phyloP scores from a whole-genome alignment of 2,888 invertebrate species.

The Aquatica leii region DNA sequence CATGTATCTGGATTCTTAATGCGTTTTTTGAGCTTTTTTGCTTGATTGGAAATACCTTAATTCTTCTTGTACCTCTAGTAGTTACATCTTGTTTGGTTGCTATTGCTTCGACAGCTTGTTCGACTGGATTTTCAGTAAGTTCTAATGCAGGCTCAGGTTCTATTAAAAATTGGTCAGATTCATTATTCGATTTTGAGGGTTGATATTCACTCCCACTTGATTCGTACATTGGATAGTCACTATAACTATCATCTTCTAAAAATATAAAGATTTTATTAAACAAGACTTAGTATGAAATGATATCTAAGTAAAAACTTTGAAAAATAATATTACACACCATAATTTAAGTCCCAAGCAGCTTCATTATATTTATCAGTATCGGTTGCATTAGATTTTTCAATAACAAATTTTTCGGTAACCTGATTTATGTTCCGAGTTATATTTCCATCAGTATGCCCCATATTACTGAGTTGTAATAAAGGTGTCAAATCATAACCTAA shows the following conservation, averaged over 20 bases:
- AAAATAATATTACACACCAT: conserved; percentile 1
- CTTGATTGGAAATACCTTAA: conserved; percentile 3
- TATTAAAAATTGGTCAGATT: too few species aligned
- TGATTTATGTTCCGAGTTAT: not conserved
- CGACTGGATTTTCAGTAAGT: not conserved
- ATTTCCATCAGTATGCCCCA: not conserved
- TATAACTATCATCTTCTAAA: not conserved
- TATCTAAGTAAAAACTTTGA: not conserved
- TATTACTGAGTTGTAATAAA: too few species aligned
- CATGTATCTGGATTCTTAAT: conserved; percentile 2
- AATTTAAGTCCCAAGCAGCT: not conserved
- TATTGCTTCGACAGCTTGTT: conserved; percentile 4
- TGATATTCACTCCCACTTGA: too few species aligned
- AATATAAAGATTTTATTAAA: not conserved
- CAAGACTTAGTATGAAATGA: not conserved
- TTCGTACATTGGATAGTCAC: conserved; percentile 8
- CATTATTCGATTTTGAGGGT: conserved; percentile 4
- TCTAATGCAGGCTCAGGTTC: too few species aligned
- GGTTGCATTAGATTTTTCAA: not conserved
- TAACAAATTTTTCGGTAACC: not conserved
- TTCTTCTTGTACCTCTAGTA: too few species aligned
- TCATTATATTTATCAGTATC: not conserved
- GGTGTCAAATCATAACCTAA: too few species aligned
- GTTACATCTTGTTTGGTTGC: too few species aligned
- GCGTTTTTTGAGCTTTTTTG: not conserved